Percentiles rank a stretch among this genome's conserved stretches.
These are phyloP conservation scores for Tupaia tana DNA, from an alignment of 2,113 vertebrate species.

Conservation along the genomic window DNA sequence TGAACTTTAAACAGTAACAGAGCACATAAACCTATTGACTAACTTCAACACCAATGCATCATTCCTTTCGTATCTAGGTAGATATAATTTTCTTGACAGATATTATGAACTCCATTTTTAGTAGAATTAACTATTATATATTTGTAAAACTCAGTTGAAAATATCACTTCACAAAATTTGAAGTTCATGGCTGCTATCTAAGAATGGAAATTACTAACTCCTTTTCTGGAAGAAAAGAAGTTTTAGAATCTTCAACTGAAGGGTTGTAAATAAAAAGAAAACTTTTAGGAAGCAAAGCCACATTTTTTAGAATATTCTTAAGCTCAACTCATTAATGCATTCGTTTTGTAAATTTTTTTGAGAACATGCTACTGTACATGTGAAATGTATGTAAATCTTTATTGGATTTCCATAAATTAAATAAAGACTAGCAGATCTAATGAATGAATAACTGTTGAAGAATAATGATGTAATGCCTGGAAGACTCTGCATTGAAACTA, in stretches of 20 bases:
- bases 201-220: background rate
- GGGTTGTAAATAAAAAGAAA: background rate
- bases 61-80: background rate
- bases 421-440: constrained; percentile 47
- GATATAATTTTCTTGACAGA: constrained; percentile 31
- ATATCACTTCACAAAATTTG: background rate
- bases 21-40: background rate
- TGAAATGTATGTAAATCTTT: constrained; percentile 28
- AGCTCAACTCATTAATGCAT: constrained; percentile 5
- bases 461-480: constrained; percentile 34
- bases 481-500: constrained; percentile 7
- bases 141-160: background rate
- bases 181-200: background rate
- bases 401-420: constrained; percentile 20
- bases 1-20: constrained; percentile 12
- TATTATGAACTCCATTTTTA: background rate
- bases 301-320: background rate
- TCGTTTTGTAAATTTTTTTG: constrained; percentile 55
- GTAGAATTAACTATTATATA: background rate
- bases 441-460: constrained; percentile 42
- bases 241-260: background rate
- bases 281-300: constrained; percentile 49
- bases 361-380: constrained; percentile 61
- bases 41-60: background rate
- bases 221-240: constrained; percentile 41